Percentiles rank a stretch among this genome's conserved stretches.
Conservation (phyloP, 2,113 vertebrate genomes). For the Origma solitaria region DNA sequence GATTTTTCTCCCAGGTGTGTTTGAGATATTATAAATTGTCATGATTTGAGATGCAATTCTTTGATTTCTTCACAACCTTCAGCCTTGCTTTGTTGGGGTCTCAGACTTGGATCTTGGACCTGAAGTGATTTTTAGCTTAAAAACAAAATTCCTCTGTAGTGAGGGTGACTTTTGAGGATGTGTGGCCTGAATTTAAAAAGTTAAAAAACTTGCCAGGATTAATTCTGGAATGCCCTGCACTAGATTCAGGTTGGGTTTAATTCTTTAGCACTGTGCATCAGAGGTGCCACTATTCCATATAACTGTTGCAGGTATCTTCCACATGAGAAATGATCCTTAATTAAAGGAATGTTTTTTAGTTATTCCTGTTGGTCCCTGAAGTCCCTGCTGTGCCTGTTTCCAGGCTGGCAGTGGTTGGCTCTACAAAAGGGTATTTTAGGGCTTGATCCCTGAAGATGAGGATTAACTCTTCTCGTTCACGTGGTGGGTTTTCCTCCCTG, state of each 20-base stretch:
- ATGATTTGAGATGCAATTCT: neutral
- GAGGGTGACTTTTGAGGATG: neutral
- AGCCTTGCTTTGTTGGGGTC: neutral
- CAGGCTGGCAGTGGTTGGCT: neutral
- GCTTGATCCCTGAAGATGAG: neutral
- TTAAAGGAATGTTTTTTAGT: neutral
- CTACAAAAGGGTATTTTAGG: neutral
- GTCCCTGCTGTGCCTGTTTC: neutral
- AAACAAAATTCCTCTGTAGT: neutral
- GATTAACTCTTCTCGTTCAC: neutral
- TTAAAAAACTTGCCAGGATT: neutral
- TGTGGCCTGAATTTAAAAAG: neutral
- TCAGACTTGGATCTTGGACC: neutral
- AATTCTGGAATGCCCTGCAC: neutral
- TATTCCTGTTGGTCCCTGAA: neutral
- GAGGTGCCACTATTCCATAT: neutral
- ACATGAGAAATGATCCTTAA: neutral
- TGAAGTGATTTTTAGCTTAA: neutral
- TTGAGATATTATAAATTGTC: neutral
- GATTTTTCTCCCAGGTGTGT: neutral
- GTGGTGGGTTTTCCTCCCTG: neutral
- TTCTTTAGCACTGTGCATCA: neutral
- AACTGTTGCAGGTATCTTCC: neutral
- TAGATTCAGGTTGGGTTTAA: neutral
- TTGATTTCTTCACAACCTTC: neutral